phyloP scores from a whole-genome alignment of 2,797 vertebrate genomes.

The Steatocranus sp. region DNA sequence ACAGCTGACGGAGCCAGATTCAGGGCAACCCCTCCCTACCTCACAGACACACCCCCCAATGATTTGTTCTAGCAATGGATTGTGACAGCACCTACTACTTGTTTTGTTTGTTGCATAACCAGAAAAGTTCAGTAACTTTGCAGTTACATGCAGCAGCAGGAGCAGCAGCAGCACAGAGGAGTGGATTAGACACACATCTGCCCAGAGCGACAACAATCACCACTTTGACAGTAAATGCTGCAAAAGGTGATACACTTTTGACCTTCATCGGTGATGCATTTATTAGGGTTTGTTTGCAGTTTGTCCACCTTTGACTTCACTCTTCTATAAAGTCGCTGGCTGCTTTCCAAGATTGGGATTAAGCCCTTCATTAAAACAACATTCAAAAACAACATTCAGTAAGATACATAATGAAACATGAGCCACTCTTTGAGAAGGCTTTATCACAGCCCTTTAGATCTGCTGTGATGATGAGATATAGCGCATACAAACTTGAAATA shows the following conservation, averaged over 20 bases:
- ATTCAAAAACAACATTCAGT: neutral
- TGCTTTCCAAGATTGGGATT: neutral
- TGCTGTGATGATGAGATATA: neutral
- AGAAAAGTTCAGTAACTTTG: neutral
- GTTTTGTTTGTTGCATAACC: conserved; percentile 3
- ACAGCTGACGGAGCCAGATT: conserved; percentile 24
- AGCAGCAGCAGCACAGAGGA: neutral
- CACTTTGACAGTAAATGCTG: conserved; percentile 7
- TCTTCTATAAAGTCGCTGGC: neutral
- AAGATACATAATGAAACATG: neutral
- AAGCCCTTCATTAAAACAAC: neutral
- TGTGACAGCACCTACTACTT: neutral
- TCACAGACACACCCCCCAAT: neutral
- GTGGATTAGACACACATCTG: conserved; percentile 19
- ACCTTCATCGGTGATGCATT: neutral
- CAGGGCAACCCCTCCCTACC: neutral
- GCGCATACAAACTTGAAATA: neutral
- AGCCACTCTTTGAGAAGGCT: neutral
- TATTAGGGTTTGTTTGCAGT: neutral
- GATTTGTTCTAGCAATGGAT: neutral
- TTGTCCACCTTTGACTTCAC: neutral
- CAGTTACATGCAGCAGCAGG: neutral
- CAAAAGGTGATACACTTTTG: neutral
- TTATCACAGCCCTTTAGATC: neutral
- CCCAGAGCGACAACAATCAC: neutral